Evolutionary conservation across 2,797 vertebrate species (phyloP), one percentile per base, ranked within the genome.

Genomic region (Sphenodon punctatus): DNA sequence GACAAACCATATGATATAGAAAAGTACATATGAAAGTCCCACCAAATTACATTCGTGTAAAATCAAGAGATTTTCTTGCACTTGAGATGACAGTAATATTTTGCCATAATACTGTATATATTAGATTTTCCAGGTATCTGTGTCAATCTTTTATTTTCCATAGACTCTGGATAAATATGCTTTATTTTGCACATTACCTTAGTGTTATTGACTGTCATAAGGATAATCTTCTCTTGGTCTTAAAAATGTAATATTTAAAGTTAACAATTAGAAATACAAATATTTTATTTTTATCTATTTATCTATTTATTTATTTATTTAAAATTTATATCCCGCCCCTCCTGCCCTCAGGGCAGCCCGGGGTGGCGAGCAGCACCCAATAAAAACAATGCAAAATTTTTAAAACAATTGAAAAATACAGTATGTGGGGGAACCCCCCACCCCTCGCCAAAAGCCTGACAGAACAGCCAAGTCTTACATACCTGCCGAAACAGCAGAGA

Each of bases 231-330:
- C 63, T 45, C 46, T 34, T 36, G 58, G 46, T 81, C 71, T 89
- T 92, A 59, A 78, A 91, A 85, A 88, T 48, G 10, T 41, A 80
- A 41, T 63, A 64, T 80, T 91, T 84, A 86, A 91, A 91, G 12
- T 74, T n/a, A 79, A 41, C 59, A 77, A 9, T 30, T 63, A 14
- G 34, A 90, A 65, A 61, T 67, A 4, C 42, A 15, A 45, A 12
- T 43, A 38, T 83, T 89, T n/a, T n/a, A n/a, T n/a, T n/a, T n/a
- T n/a, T n/a, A n/a, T n/a, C n/a, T n/a, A n/a, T n/a, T n/a, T n/a
- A n/a, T n/a, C n/a, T n/a, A n/a, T n/a, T n/a, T n/a, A n/a, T n/a
- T n/a, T n/a, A n/a, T n/a, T n/a, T 66, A 58, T 75, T 82, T 88
- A 80, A n/a, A n/a, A n/a, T n/a, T n/a, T n/a, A n/a, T n/a, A n/a